Conservation (phyloP, 2,797 vertebrate species). For the Merluccius polli region DNA sequence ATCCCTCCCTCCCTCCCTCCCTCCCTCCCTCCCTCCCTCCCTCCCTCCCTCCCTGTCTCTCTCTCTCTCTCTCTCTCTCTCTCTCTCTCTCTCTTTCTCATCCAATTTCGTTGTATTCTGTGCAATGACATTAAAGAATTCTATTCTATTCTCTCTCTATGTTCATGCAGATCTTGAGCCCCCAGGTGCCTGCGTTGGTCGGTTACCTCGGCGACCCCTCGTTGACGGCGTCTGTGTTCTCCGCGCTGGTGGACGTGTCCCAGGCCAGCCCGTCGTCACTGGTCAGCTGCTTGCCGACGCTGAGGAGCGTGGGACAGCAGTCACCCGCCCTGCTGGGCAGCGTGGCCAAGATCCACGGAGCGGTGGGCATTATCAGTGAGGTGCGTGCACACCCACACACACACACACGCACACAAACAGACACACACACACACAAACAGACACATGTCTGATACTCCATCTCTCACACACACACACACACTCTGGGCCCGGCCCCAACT, state of each 20-base stretch:
- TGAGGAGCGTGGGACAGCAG: conserved; percentile 77
- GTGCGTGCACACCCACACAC: conserved; percentile 56
- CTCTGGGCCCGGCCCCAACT: background rate
- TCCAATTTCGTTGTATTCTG: conserved; percentile 5
- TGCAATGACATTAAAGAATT: too few species aligned
- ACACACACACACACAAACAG: conserved; percentile 21
- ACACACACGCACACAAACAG: background rate
- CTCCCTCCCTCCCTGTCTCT: too few species aligned
- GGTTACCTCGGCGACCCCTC: conserved; percentile 72
- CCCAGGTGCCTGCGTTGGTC: conserved; percentile 79
- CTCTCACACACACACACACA: background rate
- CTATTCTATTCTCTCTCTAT: conserved; percentile 2
- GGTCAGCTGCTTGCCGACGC: conserved; percentile 71
- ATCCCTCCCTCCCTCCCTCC: background rate
- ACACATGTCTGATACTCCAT: background rate
- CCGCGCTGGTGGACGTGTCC: conserved; percentile 80
- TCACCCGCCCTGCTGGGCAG: conserved; percentile 80
- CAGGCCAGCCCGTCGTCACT: conserved; percentile 80
- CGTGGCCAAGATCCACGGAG: conserved; percentile 85
- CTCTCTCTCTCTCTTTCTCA: background rate
- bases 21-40: too few species aligned
- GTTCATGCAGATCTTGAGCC: conserved; percentile 76
- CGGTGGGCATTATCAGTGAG: conserved; percentile 85
- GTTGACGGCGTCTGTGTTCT: conserved; percentile 77
- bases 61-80: background rate